Base-by-base conservation (phyloP, 2,797 vertebrate species). In the Etheostoma perlongum region DNA sequence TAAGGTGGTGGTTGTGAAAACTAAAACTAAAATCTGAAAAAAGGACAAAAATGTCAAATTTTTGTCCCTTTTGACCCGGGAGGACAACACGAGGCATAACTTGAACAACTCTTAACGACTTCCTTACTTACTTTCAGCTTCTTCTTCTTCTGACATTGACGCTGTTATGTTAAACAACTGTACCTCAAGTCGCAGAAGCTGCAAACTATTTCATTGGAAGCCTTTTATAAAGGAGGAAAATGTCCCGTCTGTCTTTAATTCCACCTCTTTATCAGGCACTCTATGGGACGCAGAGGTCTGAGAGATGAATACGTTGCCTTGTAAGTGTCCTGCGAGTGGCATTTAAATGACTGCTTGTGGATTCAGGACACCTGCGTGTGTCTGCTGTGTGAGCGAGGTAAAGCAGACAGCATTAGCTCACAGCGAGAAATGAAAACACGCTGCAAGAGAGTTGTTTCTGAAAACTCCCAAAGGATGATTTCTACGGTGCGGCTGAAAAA, bases 331-430 rank as follows among this genome's bases (percentile, higher is more conserved):
- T 77, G 42, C 46, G 19, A 65, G 60, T 46, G 62, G 10, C 67
- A 54, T 83, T 81, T 69, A 65, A 80, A 81, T 66, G 59, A 27
- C 71, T 73, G 42, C 68, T 76, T 81, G 60, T 59, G 74, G 71
- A 68, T 72, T 80, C 49, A 72, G 62, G 59, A 53, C 63, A 36
- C 57, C 60, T 59, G 4, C 12, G 13, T 49, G 15, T 6, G 58
- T 67, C 33, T 7, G 76, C 68, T 42, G 61, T 61, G 69, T 68
- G 79, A 23, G 47, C 19, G n/a, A 55, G 63, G 44, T 5, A 10
- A 53, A 23, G 53, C 47, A 52, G 42, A 64, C 48, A 60, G 70
- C 62, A 48, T 79, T 55, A 60, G 49, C 73, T 71, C 70, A 15
- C 42, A 70, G 65, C 19, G 40, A 55, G 40, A 51, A 16, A 19